Evolutionary conservation across 1,140 invertebrate species (phyloP), one percentile per base, ranked within the genome.

Genomic region (Drosophila jambulina): DNA sequence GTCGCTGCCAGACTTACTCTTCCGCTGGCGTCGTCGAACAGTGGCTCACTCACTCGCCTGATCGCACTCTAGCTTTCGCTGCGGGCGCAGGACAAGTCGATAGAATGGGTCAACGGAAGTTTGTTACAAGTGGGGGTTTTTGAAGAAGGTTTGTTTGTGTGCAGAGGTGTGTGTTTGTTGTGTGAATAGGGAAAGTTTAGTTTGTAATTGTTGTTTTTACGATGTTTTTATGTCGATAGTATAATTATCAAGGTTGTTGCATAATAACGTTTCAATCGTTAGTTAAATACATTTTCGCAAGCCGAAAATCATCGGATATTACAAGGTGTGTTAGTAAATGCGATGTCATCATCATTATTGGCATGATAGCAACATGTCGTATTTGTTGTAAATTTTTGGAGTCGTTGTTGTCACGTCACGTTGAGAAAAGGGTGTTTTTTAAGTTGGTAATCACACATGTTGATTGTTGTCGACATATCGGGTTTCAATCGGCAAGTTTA

Each of bases 301-400:
- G 91, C 88, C 91, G 91, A 92, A 92, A 92, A 79, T 92, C 91
- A 78, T 92, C 91, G 88, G 91, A 82, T 82, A 92, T 92, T 78
- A 92, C 87, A 91, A 92, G 91, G 85, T 82, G 83, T 82, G 91
- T 92, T 67, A 92, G 70, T 79, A 92, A 81, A 92, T 92, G 91
- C 91, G 88, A 92, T 91, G 91, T 92, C 91, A 92, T 92, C 91
- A 92, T 92, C 91, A 92, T 88, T 81, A 84, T 91, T 88, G 76
- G 77, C 88, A 87, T 90, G 57, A 70, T 65, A 75, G 46, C 68
- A 58, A 58, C 79, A 75, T 75, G 72, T 70, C 65, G 64, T 61
- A 69, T 74, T 64, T 53, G 46, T 68, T 72, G 49, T 48, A 80
- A 63, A 62, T 75, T 61, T 75, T 81, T 67, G 19, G 45, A 58